Conservation (phyloP, 1,140 invertebrate species). For the Drosophila micromelanica region DNA sequence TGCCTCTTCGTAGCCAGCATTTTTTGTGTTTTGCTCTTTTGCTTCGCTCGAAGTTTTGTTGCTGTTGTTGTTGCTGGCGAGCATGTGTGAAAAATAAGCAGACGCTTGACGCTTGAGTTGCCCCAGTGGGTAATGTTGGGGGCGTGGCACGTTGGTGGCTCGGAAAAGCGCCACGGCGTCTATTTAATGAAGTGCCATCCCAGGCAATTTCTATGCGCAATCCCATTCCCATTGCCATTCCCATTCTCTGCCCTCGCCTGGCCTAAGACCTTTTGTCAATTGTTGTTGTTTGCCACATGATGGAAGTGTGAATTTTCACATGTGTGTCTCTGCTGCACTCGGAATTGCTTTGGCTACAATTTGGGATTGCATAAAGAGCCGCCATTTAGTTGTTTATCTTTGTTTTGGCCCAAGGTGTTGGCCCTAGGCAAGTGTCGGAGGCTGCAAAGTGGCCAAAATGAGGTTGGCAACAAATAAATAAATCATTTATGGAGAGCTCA, state of each 20-base stretch:
- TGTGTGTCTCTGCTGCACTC: constrained; percentile 43
- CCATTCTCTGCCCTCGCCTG: neutral
- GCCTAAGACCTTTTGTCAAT: constrained; percentile 30
- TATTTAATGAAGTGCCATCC: constrained; percentile 78
- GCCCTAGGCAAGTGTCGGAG: constrained; percentile 5
- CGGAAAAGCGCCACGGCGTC: constrained; percentile 72
- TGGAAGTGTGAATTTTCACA: constrained; percentile 76
- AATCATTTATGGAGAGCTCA: neutral
- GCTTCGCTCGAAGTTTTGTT: neutral
- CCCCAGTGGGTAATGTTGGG: constrained; percentile 55
- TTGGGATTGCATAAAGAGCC: constrained; percentile 27
- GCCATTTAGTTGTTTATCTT: constrained; percentile 34
- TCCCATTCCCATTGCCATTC: constrained; percentile 3
- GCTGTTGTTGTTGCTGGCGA: constrained; percentile 50
- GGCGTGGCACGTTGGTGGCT: constrained; percentile 63
- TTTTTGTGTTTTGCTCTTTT: constrained; percentile 33
- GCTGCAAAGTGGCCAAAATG: constrained; percentile 9
- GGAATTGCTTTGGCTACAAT: constrained; percentile 5
- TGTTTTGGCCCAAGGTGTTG: constrained; percentile 29
- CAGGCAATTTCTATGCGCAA: constrained; percentile 26
- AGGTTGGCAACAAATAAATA: constrained; percentile 8
- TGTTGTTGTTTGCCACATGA: constrained; percentile 46
- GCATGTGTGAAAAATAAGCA: constrained; percentile 80
- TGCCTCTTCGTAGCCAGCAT: constrained; percentile 17
- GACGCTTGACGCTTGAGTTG: constrained; percentile 20